Base-by-base conservation (phyloP, 2,888 invertebrate genomes). In the Apotomis capreana region DNA sequence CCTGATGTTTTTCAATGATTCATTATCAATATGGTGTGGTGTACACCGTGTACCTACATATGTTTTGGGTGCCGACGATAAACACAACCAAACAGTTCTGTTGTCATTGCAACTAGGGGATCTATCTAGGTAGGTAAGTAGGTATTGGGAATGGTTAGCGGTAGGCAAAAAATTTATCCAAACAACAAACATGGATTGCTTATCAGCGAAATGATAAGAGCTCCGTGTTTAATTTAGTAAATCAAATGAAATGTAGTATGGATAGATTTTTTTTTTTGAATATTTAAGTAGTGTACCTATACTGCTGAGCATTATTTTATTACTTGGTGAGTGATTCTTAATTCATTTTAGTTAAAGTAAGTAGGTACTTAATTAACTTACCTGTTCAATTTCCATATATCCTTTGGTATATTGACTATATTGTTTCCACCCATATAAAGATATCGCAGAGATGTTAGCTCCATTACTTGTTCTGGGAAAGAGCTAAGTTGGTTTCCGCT, bases 341-440 rank as follows among this genome's bases (percentile, higher is more conserved):
- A 59, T 12, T 44, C 36, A 9, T 40, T 15, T 44, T 60, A 15
- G 15, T 46, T 15, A 10, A 5, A 5, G 5, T 40, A 40, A 40
- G 5, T 40, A 40, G 3, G 5, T 40, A 6, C 5, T 40, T 40
- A 10, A 64, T 3, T 12, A 12, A 57, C 82, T 77, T 77, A 93
- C 94, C 91, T 89, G 82, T 80, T 88, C 68, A 94, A 79, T 83
- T 92, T 94, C 93, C 93, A 92, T 79, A 99, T 96, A 82, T 97
- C 96, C 86, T 96, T 96, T 69, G 97, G 96, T 81, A 99, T 95
- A 76, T 94, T 94, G 70, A 94, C 91, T 81, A 99, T 97, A 77
- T 94, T 94, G 91, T 99, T 99, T 51, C 96, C 97, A 52, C 99
- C 99, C 78, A 99, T 91, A 88, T 99, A 98, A 44, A 99, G 94